Percentiles rank a stretch among this genome's conserved stretches.
These are phyloP conservation scores for Eolophus roseicapilla DNA, from an alignment of 2,113 vertebrate species.

Conservation along the genomic window DNA sequence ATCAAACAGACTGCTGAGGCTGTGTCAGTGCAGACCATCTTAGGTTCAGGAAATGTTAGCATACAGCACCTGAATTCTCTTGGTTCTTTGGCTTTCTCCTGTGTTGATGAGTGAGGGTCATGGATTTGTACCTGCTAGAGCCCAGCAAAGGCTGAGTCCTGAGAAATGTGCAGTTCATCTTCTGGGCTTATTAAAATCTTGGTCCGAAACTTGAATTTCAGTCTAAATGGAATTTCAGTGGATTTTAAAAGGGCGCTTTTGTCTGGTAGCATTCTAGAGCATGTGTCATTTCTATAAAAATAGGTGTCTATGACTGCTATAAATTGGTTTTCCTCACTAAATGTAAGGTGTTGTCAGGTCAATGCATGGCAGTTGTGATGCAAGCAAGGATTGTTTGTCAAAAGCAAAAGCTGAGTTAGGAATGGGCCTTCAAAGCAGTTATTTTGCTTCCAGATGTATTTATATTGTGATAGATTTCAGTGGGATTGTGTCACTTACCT, in stretches of 20 bases:
- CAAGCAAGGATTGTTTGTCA: background rate
- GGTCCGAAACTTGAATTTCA: background rate
- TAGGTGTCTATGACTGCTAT: background rate
- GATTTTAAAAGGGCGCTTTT: background rate
- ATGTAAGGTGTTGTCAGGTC: background rate
- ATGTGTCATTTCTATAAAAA: background rate
- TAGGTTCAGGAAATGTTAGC: background rate
- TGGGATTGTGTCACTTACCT: background rate
- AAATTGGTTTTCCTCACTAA: background rate
- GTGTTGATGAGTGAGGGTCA: background rate
- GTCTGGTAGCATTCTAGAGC: background rate
- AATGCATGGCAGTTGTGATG: background rate
- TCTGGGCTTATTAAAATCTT: background rate
- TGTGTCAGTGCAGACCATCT: background rate
- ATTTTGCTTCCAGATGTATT: background rate
- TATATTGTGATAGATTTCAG: background rate
- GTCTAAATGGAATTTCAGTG: background rate
- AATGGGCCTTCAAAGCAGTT: background rate
- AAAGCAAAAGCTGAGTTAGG: background rate
- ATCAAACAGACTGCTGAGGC: background rate
- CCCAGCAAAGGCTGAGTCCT: background rate
- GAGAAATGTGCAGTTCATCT: background rate
- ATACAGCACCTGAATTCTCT: background rate
- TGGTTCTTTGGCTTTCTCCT: background rate
- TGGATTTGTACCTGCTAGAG: background rate